Conservation (phyloP, 1,140 invertebrate genomes). For the Tenebrio molitor region DNA sequence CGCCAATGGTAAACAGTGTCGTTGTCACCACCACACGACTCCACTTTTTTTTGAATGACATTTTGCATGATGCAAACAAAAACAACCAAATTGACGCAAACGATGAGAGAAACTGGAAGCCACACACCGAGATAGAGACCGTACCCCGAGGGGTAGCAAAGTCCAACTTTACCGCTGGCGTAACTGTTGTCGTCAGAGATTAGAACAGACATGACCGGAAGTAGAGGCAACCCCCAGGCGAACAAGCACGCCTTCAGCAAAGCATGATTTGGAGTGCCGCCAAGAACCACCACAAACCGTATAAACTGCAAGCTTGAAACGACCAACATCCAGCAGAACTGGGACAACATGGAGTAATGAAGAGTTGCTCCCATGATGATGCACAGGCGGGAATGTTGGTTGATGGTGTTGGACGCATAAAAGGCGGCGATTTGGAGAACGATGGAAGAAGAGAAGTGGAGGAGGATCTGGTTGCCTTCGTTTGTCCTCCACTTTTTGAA, state of each 20-base stretch:
- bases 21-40: slow-evolving; percentile 65
- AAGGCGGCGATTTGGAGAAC: slow-evolving; percentile 72
- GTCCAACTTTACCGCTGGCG: slow-evolving; percentile 55
- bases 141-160: slow-evolving; percentile 73
- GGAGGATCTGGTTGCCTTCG: slow-evolving; percentile 74
- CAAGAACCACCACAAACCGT: slow-evolving; percentile 73
- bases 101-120: slow-evolving; percentile 70
- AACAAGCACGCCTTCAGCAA: slow-evolving; percentile 62
- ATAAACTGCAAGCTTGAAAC: slow-evolving; percentile 75
- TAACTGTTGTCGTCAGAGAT: slow-evolving; percentile 69
- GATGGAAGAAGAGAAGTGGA: slow-evolving; percentile 73
- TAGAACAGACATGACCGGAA: slow-evolving; percentile 64
- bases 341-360: slow-evolving; percentile 74
- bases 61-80: slow-evolving; percentile 72
- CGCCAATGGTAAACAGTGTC: slow-evolving; percentile 71
- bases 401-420: slow-evolving; percentile 68
- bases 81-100: slow-evolving; percentile 70
- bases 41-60: slow-evolving; percentile 68
- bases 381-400: slow-evolving; percentile 65
- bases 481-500: slow-evolving; percentile 74
- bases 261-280: slow-evolving; percentile 64
- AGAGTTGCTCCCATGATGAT: slow-evolving; percentile 64
- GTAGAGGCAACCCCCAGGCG: slow-evolving; percentile 61
- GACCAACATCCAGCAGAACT: slow-evolving; percentile 78
- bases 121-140: slow-evolving; percentile 70